Evolutionary conservation across 1,140 invertebrate genomes (phyloP), one percentile per base, ranked within the genome.

Genomic region (Drosophila paulistorum): DNA sequence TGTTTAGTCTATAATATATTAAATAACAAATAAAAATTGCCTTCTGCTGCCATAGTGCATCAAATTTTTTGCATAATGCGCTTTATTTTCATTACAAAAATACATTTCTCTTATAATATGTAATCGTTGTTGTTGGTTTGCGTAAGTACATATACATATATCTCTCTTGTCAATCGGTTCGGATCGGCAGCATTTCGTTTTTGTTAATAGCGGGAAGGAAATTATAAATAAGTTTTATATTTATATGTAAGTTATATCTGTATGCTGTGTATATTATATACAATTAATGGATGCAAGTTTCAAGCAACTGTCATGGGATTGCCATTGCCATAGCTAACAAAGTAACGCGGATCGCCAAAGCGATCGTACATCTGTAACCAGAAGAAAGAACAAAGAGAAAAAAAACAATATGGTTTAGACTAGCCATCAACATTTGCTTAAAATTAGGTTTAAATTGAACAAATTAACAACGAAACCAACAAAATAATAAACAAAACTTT

Each of bases 261-360:
- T 61, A 17, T 17, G n/a, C n/a, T 1, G 20, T 58, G 67, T 71
- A 37, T 57, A 55, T 60, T 81, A 81, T 81, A 70, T 81, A 81
- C 79, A 81, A 65, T 60, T 66, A 70, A 60, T 58, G 41, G 42
- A 55, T 69, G 55, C 62, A 57, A 39, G 14, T 73, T 59, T 91
- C 73, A 91, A 65, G 86, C 90, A 64, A 91, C 89, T 39, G 90
- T 91, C 85, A 91, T 91, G 11, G 79, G 85, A 76, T 91, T 91
- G 68, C 90, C 81, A 37, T 90, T 87, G 61, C 77, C 90, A 57
- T 85, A 91, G 73, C 76, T 84, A 58, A 83, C 85, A 91, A 91
- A 91, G 71, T 91, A 91, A 62, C 90, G 79, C 6, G 90, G 84
- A 81, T 91, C 90, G 65, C 89, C 90, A 69, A 91, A 91, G 51